Conservation (phyloP, 1,140 invertebrate genomes). For the Wasmannia auropunctata region DNA sequence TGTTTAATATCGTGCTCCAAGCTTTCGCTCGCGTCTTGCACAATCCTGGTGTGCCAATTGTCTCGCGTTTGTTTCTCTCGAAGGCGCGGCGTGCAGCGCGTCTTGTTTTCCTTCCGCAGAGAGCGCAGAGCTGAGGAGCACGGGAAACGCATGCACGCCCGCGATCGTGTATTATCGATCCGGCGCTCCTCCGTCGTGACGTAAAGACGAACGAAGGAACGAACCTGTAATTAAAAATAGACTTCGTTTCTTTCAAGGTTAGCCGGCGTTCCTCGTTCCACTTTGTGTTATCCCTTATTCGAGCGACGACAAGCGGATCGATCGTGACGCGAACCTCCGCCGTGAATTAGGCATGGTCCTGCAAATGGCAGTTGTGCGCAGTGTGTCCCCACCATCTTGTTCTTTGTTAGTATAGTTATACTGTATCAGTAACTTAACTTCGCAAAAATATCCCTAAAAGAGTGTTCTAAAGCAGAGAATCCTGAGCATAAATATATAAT, state of each 20-base stretch:
- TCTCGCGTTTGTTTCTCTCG: neutral
- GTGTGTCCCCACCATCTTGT: neutral
- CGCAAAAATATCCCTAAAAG: neutral
- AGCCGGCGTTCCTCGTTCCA: neutral
- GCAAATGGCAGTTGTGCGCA: neutral
- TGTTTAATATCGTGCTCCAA: neutral
- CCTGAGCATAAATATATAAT: too few relatives aligned
- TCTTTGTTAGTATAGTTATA: too few relatives aligned
- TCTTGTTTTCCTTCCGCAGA: neutral
- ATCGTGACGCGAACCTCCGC: neutral
- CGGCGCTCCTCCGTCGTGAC: neutral
- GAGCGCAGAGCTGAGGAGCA: neutral
- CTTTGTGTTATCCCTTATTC: neutral
- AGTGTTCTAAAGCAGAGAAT: neutral
- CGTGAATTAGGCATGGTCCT: neutral
- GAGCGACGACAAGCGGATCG: neutral
- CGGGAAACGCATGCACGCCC: neutral
- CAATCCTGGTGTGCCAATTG: neutral
- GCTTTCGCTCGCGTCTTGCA: neutral
- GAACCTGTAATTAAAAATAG: neutral
- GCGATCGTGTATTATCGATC: neutral
- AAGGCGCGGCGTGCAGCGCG: neutral
- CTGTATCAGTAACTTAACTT: neutral
- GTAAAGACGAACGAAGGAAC: neutral
- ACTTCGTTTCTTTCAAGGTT: conserved; percentile 1